Evolutionary conservation across 2,113 vertebrate species (phyloP).

Genomic region (Clarias macrocephalus): DNA sequence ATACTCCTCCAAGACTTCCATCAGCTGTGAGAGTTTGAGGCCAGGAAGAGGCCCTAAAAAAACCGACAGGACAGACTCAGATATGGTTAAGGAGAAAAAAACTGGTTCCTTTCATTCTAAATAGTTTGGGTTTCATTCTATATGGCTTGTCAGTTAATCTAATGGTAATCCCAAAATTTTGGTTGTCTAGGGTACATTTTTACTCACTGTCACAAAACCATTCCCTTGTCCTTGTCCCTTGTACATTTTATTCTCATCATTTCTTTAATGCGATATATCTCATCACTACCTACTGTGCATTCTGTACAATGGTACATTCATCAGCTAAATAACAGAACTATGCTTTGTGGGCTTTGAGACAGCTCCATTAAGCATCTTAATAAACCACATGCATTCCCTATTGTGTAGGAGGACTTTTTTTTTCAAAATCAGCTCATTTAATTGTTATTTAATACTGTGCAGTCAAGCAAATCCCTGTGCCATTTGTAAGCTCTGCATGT

Average conservation of each 20-base stretch:
- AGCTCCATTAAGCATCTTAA: constrained; percentile 7
- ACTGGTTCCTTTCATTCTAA: background rate
- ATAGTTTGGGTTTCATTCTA: background rate
- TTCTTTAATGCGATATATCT: constrained; percentile 41
- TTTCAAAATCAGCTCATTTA: background rate
- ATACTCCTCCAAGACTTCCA: constrained; percentile 91
- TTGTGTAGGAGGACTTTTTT: background rate
- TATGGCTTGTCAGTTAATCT: constrained; percentile 24
- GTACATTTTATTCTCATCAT: constrained; percentile 47
- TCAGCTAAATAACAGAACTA: constrained; percentile 34
- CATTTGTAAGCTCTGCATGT: constrained; percentile 13
- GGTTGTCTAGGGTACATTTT: constrained; percentile 36
- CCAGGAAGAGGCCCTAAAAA: constrained; percentile 64
- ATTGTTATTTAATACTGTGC: constrained; percentile 23
- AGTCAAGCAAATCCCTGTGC: background rate
- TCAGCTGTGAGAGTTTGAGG: constrained; percentile 70
- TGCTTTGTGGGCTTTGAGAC: background rate
- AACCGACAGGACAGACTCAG: background rate
- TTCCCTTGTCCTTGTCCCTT: constrained; percentile 49
- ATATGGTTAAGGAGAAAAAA: background rate
- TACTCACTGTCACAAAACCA: constrained; percentile 55
- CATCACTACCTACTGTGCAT: constrained; percentile 29
- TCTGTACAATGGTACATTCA: constrained; percentile 21
- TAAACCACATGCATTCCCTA: constrained; percentile 4
- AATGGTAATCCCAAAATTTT: background rate